Evolutionary conservation across 2,888 invertebrate genomes (phyloP).

Genomic region (Lacanobia oleracea): DNA sequence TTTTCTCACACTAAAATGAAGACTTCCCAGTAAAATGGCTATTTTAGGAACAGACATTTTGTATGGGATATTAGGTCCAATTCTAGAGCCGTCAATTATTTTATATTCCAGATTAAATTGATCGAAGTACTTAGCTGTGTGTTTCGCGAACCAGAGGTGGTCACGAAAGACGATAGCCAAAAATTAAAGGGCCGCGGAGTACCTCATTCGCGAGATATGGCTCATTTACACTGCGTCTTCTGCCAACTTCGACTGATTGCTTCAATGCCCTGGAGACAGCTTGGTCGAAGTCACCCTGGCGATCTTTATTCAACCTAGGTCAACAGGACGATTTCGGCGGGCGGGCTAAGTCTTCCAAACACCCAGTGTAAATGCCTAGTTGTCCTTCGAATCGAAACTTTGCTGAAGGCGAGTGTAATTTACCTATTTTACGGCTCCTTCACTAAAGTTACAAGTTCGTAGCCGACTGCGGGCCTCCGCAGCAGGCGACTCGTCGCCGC

Average conservation of each 20-base stretch:
- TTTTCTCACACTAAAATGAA: constrained; percentile 2
- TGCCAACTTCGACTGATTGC: background rate
- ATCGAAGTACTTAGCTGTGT: background rate
- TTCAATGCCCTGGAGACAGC: background rate
- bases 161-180: background rate
- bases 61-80: background rate
- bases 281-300: background rate
- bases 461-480: too few relatives aligned
- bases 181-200: background rate
- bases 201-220: background rate
- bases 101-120: background rate
- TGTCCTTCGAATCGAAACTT: too few relatives aligned
- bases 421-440: too few relatives aligned
- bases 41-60: background rate
- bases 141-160: too few relatives aligned
- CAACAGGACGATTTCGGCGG: background rate
- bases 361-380: background rate
- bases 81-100: background rate
- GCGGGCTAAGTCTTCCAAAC: background rate
- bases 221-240: background rate
- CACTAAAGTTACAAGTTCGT: too few relatives aligned
- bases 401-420: background rate
- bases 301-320: background rate
- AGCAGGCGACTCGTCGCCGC: too few relatives aligned
- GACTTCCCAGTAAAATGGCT: background rate